Evolutionary conservation across 1,140 invertebrate genomes (phyloP).

Genomic region (Macrobrachium rosenbergii): DNA sequence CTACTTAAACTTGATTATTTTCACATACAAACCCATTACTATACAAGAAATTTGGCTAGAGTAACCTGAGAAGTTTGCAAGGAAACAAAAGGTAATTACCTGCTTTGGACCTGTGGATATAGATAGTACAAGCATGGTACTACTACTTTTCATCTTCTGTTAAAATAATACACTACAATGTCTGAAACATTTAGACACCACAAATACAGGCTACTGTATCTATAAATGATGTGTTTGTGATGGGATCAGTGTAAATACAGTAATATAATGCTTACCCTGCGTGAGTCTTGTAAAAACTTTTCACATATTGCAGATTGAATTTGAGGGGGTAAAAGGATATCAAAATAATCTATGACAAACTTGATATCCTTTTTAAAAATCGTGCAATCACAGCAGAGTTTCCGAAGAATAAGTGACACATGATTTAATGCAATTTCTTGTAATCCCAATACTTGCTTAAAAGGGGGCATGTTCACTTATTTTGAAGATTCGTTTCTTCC

Average conservation of each 20-base stretch:
- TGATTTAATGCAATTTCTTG: background rate
- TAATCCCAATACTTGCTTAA: background rate
- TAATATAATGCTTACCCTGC: background rate
- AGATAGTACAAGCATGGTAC: no score
- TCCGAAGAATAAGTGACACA: background rate
- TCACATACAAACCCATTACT: no score
- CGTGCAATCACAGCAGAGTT: background rate
- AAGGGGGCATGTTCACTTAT: background rate
- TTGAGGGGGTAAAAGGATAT: background rate
- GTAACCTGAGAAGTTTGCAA: no score
- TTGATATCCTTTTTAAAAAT: background rate
- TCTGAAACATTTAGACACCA: no score
- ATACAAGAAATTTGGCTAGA: no score
- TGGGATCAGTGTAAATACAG: background rate
- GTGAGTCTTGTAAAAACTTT: background rate
- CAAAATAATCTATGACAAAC: background rate
- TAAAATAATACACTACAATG: no score
- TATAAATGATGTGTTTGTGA: background rate
- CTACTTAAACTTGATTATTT: no score
- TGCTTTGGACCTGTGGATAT: no score
- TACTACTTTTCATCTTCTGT: no score
- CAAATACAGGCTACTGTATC: background rate
- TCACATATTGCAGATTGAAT: background rate
- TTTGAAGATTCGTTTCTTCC: no score
- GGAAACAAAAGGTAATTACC: no score